Evolutionary conservation across 2,113 vertebrate species (phyloP).

Genomic region (Sakesphorus luctuosus): DNA sequence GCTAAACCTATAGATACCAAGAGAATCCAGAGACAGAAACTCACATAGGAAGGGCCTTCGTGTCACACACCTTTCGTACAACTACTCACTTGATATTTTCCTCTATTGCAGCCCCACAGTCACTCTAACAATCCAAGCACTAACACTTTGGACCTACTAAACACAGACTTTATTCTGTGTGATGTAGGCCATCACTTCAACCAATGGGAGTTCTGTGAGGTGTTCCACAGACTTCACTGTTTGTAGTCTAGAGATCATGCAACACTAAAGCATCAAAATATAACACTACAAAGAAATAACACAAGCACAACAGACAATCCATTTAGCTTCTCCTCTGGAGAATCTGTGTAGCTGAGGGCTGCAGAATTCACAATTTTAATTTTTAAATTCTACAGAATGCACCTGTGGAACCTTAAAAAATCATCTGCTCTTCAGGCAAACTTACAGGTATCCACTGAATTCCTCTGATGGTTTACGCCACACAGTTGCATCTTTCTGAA

Average conservation of each 20-base stretch:
- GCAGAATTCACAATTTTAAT: not conserved
- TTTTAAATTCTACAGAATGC: not conserved
- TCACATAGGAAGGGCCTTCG: not conserved
- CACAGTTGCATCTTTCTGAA: slow-evolving; percentile 83
- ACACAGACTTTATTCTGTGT: not conserved
- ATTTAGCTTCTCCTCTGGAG: not conserved
- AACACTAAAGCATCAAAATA: not conserved
- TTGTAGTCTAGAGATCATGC: not conserved
- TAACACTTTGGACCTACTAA: not conserved
- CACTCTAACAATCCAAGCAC: not conserved
- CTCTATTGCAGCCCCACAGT: not conserved
- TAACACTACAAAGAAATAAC: not conserved
- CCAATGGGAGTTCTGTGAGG: not conserved
- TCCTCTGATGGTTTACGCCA: slow-evolving; percentile 86
- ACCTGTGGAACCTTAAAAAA: not conserved
- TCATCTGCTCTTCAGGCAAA: not conserved
- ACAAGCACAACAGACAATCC: not conserved
- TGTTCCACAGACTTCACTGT: not conserved
- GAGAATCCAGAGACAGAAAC: not conserved
- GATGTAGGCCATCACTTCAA: not conserved
- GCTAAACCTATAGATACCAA: not conserved
- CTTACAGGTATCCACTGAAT: slow-evolving; percentile 88
- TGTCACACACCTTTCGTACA: not conserved
- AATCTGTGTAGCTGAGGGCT: not conserved
- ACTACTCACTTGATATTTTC: not conserved